Percentiles rank a stretch among this genome's conserved stretches.
phyloP scores from a whole-genome alignment of 2,888 invertebrate genomes.

The Pasiphila rectangulata region DNA sequence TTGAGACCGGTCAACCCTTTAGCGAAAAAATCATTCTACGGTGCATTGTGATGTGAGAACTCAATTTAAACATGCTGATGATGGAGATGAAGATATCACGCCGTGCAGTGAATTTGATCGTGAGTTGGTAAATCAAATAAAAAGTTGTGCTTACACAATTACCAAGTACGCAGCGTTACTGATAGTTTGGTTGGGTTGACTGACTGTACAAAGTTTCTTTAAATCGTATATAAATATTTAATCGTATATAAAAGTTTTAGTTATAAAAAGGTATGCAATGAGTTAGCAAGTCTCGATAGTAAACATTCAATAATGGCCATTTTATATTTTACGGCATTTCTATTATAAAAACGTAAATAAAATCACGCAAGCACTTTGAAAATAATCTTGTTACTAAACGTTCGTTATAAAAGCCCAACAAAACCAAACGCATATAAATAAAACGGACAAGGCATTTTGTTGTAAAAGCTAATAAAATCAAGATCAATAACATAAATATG shows the following conservation, averaged over 20 bases:
- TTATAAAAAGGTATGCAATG: neutral
- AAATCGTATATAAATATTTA: slow-evolving; percentile 1
- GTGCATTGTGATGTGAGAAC: slow-evolving; percentile 78
- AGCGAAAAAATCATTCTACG: slow-evolving; percentile 71
- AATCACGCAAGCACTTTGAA: slow-evolving; percentile 23
- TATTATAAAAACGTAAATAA: slow-evolving; percentile 36
- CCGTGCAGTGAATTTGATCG: slow-evolving; percentile 33
- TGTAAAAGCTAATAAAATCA: slow-evolving; percentile 60
- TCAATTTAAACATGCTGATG: slow-evolving; percentile 70
- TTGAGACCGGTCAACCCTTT: slow-evolving; percentile 79
- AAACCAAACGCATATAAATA: slow-evolving; percentile 36
- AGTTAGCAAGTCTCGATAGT: neutral
- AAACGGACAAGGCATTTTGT: slow-evolving; percentile 37
- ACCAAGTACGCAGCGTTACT: slow-evolving; percentile 14
- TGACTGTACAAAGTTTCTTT: slow-evolving; percentile 5
- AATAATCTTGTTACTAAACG: slow-evolving; percentile 21
- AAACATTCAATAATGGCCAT: slow-evolving; percentile 10
- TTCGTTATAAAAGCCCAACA: slow-evolving; percentile 37
- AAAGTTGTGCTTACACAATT: slow-evolving; percentile 9
- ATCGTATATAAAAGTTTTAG: neutral
- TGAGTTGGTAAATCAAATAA: slow-evolving; percentile 32
- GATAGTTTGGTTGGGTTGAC: neutral
- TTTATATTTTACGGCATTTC: slow-evolving; percentile 33
- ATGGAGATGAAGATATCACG: slow-evolving; percentile 68
- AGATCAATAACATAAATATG: slow-evolving; percentile 70